A percentile compares a stretch with the other conserved stretches of the same genome.
Conservation (phyloP, 2,113 vertebrate genomes). For the Lipotes vexillifer region DNA sequence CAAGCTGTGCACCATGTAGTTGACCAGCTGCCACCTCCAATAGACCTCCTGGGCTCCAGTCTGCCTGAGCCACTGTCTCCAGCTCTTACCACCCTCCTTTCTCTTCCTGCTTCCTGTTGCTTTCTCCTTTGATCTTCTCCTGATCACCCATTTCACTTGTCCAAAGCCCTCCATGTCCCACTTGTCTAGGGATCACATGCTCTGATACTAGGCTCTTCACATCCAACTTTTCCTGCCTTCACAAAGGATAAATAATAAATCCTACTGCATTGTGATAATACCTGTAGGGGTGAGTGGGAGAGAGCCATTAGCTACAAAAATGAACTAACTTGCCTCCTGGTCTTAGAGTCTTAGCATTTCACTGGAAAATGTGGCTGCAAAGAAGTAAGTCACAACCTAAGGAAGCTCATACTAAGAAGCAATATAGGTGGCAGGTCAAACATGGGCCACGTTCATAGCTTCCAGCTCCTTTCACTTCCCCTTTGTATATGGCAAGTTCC, state of each 20-base stretch:
- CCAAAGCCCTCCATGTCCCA: neutral
- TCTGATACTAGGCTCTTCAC: neutral
- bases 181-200: neutral
- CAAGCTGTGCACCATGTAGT: fast-evolving
- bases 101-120: neutral
- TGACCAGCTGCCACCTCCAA: neutral
- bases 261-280: neutral
- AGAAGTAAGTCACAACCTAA: neutral
- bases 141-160: neutral
- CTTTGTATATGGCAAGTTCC: neutral
- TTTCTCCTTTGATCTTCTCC: neutral
- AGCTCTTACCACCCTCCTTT: neutral
- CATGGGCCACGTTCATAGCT: neutral
- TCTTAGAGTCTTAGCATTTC: neutral
- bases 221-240: neutral
- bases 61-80: neutral
- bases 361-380: neutral
- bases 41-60: neutral
- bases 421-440: neutral
- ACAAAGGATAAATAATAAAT: neutral
- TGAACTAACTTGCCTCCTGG: neutral
- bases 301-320: neutral
- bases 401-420: neutral
- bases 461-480: neutral
- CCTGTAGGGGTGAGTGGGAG: neutral